Base-by-base conservation (phyloP, 2,113 vertebrate genomes). In the Salminus brasiliensis region DNA sequence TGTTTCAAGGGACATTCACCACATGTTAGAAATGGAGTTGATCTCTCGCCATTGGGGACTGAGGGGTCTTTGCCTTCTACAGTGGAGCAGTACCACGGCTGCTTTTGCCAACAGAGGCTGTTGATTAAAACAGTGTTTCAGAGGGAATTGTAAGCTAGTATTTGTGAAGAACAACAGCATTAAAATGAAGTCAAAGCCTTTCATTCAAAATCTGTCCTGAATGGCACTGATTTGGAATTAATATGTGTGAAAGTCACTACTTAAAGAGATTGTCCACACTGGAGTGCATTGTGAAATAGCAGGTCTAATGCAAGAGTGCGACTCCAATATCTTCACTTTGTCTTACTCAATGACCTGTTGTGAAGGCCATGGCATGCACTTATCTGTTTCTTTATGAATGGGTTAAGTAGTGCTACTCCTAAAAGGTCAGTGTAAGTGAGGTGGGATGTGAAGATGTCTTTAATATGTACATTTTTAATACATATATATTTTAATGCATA, bases 21-120 rank as follows among this genome's bases (percentile, higher is more conserved):
- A 79, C 85, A 83, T 83, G 32, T 74, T 78, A 68, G 67, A 88
- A 86, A 89, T 88, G 88, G 74, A 88, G 81, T 57, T 85, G 82
- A 86, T 86, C 81, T 83, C 73, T 87, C 60, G 68, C 84, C 86
- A 86, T 55, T 71, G 81, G 83, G 83, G 62, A 76, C 72, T 43
- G 43, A 49, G 60, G 86, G 77, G 85, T 84, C 83, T 88, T 84
- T 79, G 66, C 60, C 67, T 67, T n/a, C 67, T 71, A 52, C 66
- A 45, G 62, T 66, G 25, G 57, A 8, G 30, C 16, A 69, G 41
- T 78, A 52, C 67, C 76, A 21, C 15, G 47, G 30, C 45, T 53
- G 55, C 47, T 71, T 71, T 63, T 73, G 67, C 53, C 72, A 69
- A 63, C 11, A 74, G n/a, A 69, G 68, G 63, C 72, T 76, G 41